Evolutionary conservation across 2,113 vertebrate species (phyloP), one percentile per base, ranked within the genome.

Genomic region (Eidolon helvum): DNA sequence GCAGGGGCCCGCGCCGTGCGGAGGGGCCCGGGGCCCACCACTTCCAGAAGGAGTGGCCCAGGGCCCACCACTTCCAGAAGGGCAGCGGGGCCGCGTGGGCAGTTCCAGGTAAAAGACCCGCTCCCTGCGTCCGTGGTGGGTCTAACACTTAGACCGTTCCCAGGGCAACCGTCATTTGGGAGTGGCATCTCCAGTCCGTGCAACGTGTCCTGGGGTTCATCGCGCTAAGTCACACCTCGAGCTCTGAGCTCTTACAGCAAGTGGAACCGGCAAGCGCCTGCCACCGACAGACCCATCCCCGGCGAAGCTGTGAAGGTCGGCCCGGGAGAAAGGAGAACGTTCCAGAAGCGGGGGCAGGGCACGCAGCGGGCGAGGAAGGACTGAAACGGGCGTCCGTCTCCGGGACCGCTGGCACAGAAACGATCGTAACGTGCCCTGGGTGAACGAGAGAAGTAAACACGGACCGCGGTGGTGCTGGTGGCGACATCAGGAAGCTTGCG

Each of bases 111-210:
- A n/a, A 16, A 35, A 18, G 45, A 24, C 30, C 16, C 28, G 9
- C 7, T 0, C 18, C 30, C 15, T 61, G 10, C 33, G 3, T 0
- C 9, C 5, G 0, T 4, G 45, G 66, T 16, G 10, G 16, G 4
- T 11, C 50, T 15, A 33, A 8, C 2, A 0, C 35, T 15, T 0
- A 15, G 10, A 0, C 43, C 4, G 4, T 24, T 71, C 26, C 53
- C 26, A 1, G 12, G 18, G 33, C 0, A 7, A 15, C 19, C 0
- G 90, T n/a, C 45, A 0, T 0, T 14, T 1, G 43, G 9, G 10
- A 18, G 2, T 10, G n/a, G 12, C 0, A 0, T 11, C 33, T 45
- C 28, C 5, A 14, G 1, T 14, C 45, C 7, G 0, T 0, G 0
- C 2, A 4, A 4, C 57, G 30, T 0, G 16, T 43, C 40, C 15